Evolutionary conservation across 2,113 vertebrate genomes (phyloP).

Genomic region (Erythrocebus patas): DNA sequence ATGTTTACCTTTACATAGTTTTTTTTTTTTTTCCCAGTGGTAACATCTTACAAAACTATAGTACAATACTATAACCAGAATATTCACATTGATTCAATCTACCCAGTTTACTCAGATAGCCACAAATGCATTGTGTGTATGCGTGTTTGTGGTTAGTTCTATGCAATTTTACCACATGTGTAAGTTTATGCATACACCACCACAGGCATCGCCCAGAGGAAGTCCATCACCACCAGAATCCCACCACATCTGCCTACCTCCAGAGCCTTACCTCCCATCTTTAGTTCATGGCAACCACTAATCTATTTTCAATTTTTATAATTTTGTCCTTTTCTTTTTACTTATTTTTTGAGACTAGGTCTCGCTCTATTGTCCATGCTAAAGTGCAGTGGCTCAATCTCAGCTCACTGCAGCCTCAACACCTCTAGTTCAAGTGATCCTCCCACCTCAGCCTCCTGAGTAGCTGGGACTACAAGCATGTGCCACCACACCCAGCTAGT

Average conservation of each 20-base stretch:
- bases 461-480: too few species aligned
- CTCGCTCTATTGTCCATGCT: too few species aligned
- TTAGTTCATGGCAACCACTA: neutral
- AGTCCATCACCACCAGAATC: neutral
- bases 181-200: neutral
- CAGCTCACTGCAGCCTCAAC: too few species aligned
- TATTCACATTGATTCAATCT: neutral
- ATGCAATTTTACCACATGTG: fast-evolving
- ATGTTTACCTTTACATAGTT: neutral
- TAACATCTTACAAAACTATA: neutral
- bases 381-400: too few species aligned
- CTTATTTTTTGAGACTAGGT: too few species aligned
- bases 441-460: too few species aligned
- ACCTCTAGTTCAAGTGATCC: too few species aligned
- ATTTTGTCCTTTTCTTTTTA: neutral
- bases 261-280: fast-evolving
- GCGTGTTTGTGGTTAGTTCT: neutral
- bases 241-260: neutral
- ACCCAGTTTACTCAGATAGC: neutral
- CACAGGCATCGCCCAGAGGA: neutral
- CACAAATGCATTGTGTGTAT: fast-evolving
- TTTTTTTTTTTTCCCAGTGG: neutral
- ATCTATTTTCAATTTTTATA: neutral
- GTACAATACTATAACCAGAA: neutral
- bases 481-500: too few species aligned